A percentile compares a stretch with the other conserved stretches of the same genome.
phyloP scores from a whole-genome alignment of 2,888 invertebrate species.

The Asteroscopus sphinx region DNA sequence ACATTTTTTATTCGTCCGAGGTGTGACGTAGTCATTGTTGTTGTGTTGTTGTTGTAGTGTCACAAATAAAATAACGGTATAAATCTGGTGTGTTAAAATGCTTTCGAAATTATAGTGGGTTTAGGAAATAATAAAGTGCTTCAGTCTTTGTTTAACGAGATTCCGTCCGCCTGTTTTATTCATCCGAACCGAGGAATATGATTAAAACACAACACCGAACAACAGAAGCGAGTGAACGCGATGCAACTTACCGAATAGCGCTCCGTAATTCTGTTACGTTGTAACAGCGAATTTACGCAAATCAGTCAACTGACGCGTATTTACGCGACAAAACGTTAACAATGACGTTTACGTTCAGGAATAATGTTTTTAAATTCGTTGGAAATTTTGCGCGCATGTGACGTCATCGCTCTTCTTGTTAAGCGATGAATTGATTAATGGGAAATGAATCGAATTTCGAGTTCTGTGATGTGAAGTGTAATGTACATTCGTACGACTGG shows the following conservation, averaged over 20 bases:
- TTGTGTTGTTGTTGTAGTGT: too few relatives aligned
- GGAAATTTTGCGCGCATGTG: slow-evolving; percentile 7
- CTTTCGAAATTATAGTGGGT: too few relatives aligned
- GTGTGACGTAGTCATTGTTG: too few relatives aligned
- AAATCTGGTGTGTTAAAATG: too few relatives aligned
- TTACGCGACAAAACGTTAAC: slow-evolving; percentile 47
- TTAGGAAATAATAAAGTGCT: too few relatives aligned
- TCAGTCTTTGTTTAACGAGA: too few relatives aligned
- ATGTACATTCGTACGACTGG: not conserved
- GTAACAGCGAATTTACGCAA: slow-evolving; percentile 58
- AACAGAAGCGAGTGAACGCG: slow-evolving; percentile 6
- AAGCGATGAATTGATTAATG: slow-evolving; percentile 47
- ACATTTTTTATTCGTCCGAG: too few relatives aligned
- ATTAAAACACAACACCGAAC: slow-evolving; percentile 35
- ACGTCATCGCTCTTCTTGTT: slow-evolving; percentile 27
- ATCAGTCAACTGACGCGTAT: slow-evolving; percentile 56
- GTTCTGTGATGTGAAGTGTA: too few relatives aligned
- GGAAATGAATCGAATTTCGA: slow-evolving; percentile 30
- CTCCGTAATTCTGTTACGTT: slow-evolving; percentile 27
- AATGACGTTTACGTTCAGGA: slow-evolving; percentile 20
- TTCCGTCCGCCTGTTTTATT: too few relatives aligned
- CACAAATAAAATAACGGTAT: too few relatives aligned
- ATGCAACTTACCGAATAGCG: slow-evolving; percentile 25
- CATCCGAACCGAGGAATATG: slow-evolving; percentile 31
- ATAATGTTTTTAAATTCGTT: slow-evolving; percentile 47